Conservation (phyloP, 1,140 invertebrate genomes). For the Drosophila gunungcola region DNA sequence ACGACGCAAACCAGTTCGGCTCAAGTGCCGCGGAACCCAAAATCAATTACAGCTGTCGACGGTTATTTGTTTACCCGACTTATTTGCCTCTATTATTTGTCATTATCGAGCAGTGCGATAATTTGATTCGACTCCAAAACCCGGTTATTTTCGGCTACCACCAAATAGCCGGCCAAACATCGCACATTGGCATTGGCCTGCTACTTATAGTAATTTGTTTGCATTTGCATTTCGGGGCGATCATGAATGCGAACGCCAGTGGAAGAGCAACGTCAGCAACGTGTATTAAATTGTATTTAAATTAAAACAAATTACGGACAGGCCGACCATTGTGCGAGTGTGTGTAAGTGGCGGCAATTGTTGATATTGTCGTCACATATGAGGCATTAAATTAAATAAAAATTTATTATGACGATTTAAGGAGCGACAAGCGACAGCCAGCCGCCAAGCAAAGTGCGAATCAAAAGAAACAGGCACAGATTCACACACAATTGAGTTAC, state of each 20-base stretch:
- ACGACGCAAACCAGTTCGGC: constrained; percentile 65
- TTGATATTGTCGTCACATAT: constrained; percentile 66
- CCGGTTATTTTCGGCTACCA: constrained; percentile 31
- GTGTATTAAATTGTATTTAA: constrained; percentile 80
- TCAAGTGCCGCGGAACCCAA: constrained; percentile 48
- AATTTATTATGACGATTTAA: constrained; percentile 82
- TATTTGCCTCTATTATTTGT: constrained; percentile 44
- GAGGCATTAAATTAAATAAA: constrained; percentile 80
- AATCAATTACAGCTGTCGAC: constrained; percentile 49
- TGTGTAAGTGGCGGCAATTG: constrained; percentile 73
- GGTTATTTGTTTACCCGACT: constrained; percentile 49
- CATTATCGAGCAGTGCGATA: constrained; percentile 52
- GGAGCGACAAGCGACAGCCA: constrained; percentile 45
- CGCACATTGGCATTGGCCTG: constrained; percentile 30
- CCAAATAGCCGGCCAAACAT: constrained; percentile 20
- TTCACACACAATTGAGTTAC: constrained; percentile 72
- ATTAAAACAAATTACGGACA: constrained; percentile 80
- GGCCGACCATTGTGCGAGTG: constrained; percentile 39
- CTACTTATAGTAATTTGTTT: constrained; percentile 45
- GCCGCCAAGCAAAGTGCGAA: constrained; percentile 62
- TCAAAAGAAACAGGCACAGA: constrained; percentile 42
- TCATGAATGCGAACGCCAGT: constrained; percentile 17
- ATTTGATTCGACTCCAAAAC: constrained; percentile 30
- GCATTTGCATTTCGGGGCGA: constrained; percentile 36
- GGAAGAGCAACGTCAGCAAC: constrained; percentile 43